Evolutionary conservation across 2,888 invertebrate genomes (phyloP), one percentile per base, ranked within the genome.

Genomic region (Heliconius hortense): DNA sequence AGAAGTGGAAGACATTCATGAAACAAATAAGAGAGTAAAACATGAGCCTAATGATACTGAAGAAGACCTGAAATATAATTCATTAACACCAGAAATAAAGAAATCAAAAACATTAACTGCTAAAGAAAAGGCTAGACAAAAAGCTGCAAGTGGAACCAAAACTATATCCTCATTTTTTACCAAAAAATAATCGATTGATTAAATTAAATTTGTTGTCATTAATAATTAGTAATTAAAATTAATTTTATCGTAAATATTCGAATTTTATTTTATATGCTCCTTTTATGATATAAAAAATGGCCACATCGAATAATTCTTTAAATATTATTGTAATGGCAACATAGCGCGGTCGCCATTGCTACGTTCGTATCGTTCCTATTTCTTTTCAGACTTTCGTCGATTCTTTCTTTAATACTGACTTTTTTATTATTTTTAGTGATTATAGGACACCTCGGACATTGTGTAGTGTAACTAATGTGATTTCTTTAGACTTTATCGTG

Each of bases 111-210:
- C 91, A 39, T 82, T 95, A 75, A 94, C 96, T 64, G 94, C 96
- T 13, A 97, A 97, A 89, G 97, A 97, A 83, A 96, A 97, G 82
- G 95, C 96, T 0, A 92, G 96, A 82, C 95, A 96, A 82, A 97
- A 97, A 87, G 96, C 97, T 74, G 97, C 97, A 48, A 95, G 95
- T 82, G 97, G 97, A 71, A 96, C 96, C 43, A 97, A 97, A 91
- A 96, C 95, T 82, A 97, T 97, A 85, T 95, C 96, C 73, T 96
- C 96, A 53, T 97, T 97, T 91, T 97, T 97, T 87, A 95, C 95
- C 81, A 97, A 96, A 88, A 95, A 95, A 85, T 95, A 56, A 76
- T 35, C 48, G 21, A 53, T 74, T 15, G 60, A 62, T 35, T 70
- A 35, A 15, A 7, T 59, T 13, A 24, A 5, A 31, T 35, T 10